Conservation (phyloP, 1,140 invertebrate genomes). For the Zaprionus gabonicus region DNA sequence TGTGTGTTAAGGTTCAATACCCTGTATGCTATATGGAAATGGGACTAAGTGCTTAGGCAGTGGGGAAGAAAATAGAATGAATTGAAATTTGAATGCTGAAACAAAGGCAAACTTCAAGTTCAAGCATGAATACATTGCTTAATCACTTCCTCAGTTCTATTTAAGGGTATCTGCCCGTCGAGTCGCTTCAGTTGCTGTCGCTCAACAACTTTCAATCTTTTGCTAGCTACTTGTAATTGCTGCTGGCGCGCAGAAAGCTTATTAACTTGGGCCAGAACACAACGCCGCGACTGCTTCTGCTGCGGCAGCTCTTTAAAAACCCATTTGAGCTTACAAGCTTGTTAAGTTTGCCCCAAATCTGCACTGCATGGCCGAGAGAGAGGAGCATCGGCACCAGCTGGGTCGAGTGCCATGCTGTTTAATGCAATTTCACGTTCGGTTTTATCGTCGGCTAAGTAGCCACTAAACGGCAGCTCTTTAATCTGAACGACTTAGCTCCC, state of each 20-base stretch:
- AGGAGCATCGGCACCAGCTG: neutral
- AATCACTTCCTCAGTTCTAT: neutral
- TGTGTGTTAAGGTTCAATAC: conserved; percentile 19
- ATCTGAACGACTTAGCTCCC: conserved; percentile 70
- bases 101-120: too few relatives aligned
- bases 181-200: neutral
- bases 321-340: conserved; percentile 81
- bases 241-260: conserved; percentile 60
- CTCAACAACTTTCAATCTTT: conserved; percentile 66
- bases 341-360: conserved; percentile 81
- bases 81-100: too few relatives aligned
- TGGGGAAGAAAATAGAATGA: neutral
- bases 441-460: conserved; percentile 80
- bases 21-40: conserved; percentile 4
- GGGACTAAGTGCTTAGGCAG: neutral
- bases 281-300: conserved; percentile 53
- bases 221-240: conserved; percentile 74
- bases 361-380: neutral
- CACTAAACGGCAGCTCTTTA: conserved; percentile 83
- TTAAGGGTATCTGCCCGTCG: conserved; percentile 3
- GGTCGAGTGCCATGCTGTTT: conserved; percentile 51
- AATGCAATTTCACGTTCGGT: conserved; percentile 80
- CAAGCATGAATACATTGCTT: too few relatives aligned
- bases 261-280: conserved; percentile 43
- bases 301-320: conserved; percentile 77